Evolutionary conservation across 2,113 vertebrate genomes (phyloP).

Genomic region (Capreolus pygargus): DNA sequence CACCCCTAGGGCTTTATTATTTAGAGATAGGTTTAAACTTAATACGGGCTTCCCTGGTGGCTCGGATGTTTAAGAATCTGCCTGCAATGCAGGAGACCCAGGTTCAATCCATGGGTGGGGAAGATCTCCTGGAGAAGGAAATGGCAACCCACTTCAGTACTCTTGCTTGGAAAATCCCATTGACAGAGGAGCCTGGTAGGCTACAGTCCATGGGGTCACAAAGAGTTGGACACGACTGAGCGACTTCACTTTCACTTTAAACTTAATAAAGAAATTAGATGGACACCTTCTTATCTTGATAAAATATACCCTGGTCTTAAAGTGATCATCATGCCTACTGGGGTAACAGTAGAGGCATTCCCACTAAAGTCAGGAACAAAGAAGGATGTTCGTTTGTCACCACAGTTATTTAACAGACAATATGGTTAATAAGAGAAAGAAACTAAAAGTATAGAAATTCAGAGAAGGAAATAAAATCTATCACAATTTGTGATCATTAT

Average conservation of each 20-base stretch:
- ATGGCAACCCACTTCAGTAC: too few relatives aligned
- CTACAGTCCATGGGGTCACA: too few relatives aligned
- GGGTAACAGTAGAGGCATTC: background rate
- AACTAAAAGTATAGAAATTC: background rate
- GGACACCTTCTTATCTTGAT: background rate
- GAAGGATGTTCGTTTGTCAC: background rate
- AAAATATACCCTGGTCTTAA: background rate
- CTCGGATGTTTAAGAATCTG: too few relatives aligned
- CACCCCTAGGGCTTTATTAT: background rate
- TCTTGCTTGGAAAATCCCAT: too few relatives aligned
- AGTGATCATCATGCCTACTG: background rate
- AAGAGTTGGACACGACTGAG: too few relatives aligned
- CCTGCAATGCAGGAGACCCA: too few relatives aligned
- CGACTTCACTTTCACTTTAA: background rate
- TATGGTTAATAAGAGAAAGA: background rate
- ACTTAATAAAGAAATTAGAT: constrained; percentile 17
- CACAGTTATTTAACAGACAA: background rate
- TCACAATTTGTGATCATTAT: background rate
- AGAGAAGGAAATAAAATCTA: constrained; percentile 26
- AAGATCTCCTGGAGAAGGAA: too few relatives aligned
- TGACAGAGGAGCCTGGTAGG: too few relatives aligned
- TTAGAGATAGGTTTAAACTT: background rate
- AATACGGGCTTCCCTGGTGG: background rate
- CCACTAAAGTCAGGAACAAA: background rate
- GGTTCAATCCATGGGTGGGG: too few relatives aligned